Conservation (phyloP, 2,113 vertebrate species). For the Serilophus lunatus region DNA sequence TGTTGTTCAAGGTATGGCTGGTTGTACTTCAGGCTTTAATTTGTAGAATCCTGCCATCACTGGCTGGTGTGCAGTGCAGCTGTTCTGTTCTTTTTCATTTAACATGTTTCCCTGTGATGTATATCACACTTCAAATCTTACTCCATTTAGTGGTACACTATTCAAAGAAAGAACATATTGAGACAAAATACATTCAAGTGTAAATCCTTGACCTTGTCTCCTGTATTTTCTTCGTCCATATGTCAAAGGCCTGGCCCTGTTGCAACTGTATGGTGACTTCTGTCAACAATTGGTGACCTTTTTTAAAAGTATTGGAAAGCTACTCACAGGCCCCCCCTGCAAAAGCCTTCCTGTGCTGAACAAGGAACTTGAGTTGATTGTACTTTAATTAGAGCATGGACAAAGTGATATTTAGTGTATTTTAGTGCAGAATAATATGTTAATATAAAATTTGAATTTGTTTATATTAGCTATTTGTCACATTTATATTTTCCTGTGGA, state of each 20-base stretch:
- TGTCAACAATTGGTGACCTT: background rate
- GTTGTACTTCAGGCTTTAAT: background rate
- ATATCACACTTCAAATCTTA: background rate
- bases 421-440: background rate
- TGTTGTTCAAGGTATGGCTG: background rate
- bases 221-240: background rate
- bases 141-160: background rate
- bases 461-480: background rate
- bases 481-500: background rate
- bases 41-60: background rate
- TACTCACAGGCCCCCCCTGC: background rate
- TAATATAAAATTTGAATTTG: background rate
- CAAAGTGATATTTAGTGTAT: background rate
- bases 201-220: background rate
- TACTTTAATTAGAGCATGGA: background rate
- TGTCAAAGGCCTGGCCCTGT: background rate
- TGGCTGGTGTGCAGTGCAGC: background rate
- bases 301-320: background rate
- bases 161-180: background rate
- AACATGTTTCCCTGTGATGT: rapidly evolving
- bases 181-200: background rate
- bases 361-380: background rate
- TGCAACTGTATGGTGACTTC: background rate
- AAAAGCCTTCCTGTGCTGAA: background rate
- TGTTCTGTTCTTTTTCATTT: background rate